Evolutionary conservation across 2,113 vertebrate species (phyloP).

Genomic region (Ovis canadensis): DNA sequence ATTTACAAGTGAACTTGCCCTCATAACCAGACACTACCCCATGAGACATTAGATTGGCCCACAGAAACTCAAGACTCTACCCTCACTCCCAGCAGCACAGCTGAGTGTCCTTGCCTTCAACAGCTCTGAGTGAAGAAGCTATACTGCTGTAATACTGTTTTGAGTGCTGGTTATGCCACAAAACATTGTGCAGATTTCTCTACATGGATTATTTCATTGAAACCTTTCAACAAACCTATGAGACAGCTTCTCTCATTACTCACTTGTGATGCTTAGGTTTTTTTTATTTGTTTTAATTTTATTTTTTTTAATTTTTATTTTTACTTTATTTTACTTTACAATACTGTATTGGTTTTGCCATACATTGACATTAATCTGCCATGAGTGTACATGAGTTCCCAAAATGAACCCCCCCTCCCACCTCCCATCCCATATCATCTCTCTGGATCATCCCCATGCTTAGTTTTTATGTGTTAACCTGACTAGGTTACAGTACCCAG

Average conservation of each 20-base stretch:
- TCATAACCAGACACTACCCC: not conserved
- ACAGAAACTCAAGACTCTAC: not conserved
- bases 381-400: too few relatives aligned
- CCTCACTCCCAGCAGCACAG: not conserved
- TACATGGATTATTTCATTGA: not conserved
- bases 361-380: too few relatives aligned
- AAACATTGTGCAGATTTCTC: not conserved
- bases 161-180: not conserved
- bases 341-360: too few relatives aligned
- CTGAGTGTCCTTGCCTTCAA: not conserved
- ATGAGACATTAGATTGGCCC: not conserved
- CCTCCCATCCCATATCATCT: too few relatives aligned
- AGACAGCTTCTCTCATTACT: not conserved
- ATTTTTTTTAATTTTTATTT: too few relatives aligned
- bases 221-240: not conserved
- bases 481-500: not conserved
- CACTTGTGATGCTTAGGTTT: not conserved
- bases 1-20: not conserved
- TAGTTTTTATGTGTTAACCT: not conserved
- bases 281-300: too few relatives aligned
- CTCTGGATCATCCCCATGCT: too few relatives aligned
- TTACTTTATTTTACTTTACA: too few relatives aligned
- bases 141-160: not conserved
- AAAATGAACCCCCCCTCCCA: too few relatives aligned
- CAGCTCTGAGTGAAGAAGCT: not conserved